phyloP scores from a whole-genome alignment of 64 coral and sea anemone species.

The Stylophora pistillata region DNA sequence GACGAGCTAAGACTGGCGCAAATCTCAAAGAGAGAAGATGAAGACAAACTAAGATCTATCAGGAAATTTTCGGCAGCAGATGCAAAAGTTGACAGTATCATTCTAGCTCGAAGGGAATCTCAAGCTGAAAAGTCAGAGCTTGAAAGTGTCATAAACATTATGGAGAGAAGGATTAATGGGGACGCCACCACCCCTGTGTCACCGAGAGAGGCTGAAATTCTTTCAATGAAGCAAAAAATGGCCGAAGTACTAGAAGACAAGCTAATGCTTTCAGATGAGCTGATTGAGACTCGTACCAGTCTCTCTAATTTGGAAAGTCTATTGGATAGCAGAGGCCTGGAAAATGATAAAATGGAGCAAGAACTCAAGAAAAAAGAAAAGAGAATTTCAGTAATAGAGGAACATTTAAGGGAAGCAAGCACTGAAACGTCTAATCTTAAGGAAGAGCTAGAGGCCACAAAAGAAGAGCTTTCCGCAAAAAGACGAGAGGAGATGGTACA shows the following conservation, averaged over 20 bases:
- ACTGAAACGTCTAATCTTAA: conserved; percentile 9
- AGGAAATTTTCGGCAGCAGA: conserved; percentile 33
- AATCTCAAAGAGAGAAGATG: conserved; percentile 39
- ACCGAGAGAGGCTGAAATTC: conserved; percentile 34
- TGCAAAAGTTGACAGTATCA: not conserved
- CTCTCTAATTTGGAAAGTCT: conserved; percentile 16
- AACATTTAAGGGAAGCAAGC: not conserved
- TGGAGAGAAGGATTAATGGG: conserved; percentile 25
- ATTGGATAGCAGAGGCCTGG: conserved; percentile 20
- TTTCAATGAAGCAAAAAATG: conserved; percentile 60
- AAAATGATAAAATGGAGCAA: conserved; percentile 39
- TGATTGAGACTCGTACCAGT: conserved; percentile 45
- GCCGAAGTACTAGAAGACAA: conserved; percentile 43
- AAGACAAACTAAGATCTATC: conserved; percentile 8
- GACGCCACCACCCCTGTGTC: not conserved
- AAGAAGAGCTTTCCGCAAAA: not conserved
- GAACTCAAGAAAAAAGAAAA: conserved; percentile 46
- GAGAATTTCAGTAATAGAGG: conserved; percentile 12
- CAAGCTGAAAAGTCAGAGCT: conserved; percentile 43
- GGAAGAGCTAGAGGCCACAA: not conserved
- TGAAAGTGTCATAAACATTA: conserved; percentile 32
- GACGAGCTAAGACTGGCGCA: conserved; percentile 30
- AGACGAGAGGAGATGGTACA: not conserved
- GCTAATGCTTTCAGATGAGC: conserved; percentile 39
- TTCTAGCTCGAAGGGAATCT: conserved; percentile 26